These are phyloP conservation scores for Belonocnema kinseyi DNA, from an alignment of 1,140 invertebrate genomes.

Conservation along the genomic window DNA sequence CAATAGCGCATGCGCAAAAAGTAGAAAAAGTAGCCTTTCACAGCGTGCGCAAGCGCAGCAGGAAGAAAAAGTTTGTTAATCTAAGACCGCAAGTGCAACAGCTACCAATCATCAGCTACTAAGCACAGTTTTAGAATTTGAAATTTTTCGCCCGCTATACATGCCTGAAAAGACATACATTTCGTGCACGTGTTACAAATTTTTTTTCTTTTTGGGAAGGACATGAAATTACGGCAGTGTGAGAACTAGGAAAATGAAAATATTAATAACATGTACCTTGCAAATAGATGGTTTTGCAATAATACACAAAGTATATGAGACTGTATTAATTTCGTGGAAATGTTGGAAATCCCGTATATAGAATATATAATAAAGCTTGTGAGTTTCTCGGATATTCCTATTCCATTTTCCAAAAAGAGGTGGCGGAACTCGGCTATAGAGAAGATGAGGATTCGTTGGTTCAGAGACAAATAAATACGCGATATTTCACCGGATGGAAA, in stretches of 20 bases:
- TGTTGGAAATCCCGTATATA: conserved; percentile 69
- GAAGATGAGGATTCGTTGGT: conserved; percentile 56
- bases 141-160: no score
- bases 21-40: no score
- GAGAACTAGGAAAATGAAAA: conserved; percentile 55
- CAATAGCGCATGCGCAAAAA: no score
- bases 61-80: no score
- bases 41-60: no score
- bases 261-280: conserved; percentile 66
- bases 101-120: no score
- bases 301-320: conserved; percentile 76
- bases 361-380: conserved; percentile 47
- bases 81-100: no score
- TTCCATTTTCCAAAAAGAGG: conserved; percentile 49
- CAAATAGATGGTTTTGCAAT: conserved; percentile 75
- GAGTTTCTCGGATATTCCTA: conserved; percentile 62
- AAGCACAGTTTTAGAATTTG: no score
- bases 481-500: conserved; percentile 61
- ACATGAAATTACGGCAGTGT: neutral
- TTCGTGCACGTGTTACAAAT: no score
- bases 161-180: no score
- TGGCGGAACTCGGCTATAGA: conserved; percentile 37
- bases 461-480: conserved; percentile 65
- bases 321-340: conserved; percentile 77
- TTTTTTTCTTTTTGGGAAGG: neutral